Evolutionary conservation across 2,888 invertebrate species (phyloP).

Genomic region (Hirudinaria manillensis): DNA sequence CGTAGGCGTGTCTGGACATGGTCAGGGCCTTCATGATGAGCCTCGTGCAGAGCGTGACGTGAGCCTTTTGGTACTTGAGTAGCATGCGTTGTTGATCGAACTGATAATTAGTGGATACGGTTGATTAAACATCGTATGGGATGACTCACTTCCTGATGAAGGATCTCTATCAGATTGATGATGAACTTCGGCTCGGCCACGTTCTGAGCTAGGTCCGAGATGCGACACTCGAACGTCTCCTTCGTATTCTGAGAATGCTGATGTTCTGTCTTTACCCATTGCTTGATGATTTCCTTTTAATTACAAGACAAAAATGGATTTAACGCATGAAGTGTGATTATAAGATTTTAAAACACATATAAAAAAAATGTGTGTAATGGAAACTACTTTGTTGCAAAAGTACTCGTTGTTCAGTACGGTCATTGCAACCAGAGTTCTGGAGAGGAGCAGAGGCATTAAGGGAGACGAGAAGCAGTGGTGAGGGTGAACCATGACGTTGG

Average conservation of each 20-base stretch:
- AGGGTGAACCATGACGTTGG: conserved; percentile 25
- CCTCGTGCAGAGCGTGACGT: conserved; percentile 21
- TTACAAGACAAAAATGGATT: background rate
- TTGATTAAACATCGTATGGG: background rate
- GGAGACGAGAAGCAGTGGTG: conserved; percentile 30
- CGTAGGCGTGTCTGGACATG: conserved; percentile 28
- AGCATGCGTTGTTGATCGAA: background rate
- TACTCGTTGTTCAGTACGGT: conserved; percentile 22
- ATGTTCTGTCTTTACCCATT: conserved; percentile 29
- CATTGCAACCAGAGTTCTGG: conserved; percentile 21
- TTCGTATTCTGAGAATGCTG: conserved; percentile 17
- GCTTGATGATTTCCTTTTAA: conserved; percentile 29
- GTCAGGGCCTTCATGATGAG: conserved; percentile 24
- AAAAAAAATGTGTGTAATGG: too few relatives aligned
- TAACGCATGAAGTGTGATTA: too few relatives aligned
- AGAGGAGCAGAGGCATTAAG: conserved; percentile 20
- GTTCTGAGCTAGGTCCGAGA: background rate
- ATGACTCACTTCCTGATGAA: conserved; percentile 27
- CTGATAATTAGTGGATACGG: background rate
- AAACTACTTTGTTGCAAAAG: conserved; percentile 26
- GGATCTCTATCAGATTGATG: conserved; percentile 25
- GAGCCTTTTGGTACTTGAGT: conserved; percentile 20
- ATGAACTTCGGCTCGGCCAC: conserved; percentile 27
- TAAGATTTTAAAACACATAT: too few relatives aligned
- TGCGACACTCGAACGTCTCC: conserved; percentile 11